Evolutionary conservation across 2,888 invertebrate genomes (phyloP).

Genomic region (Agonopterix subpropinquella): DNA sequence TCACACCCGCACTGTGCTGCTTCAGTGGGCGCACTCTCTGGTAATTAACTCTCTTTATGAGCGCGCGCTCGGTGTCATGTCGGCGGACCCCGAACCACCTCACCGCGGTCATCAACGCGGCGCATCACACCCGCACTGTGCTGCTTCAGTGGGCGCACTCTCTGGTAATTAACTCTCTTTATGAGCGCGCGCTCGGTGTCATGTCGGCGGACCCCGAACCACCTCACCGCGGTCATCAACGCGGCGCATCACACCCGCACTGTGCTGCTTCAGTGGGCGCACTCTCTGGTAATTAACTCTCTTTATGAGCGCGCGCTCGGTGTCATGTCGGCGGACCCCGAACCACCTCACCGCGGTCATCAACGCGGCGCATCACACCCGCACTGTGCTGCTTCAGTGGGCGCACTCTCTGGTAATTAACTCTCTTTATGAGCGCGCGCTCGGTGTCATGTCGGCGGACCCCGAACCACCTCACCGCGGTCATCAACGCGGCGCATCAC

Average conservation of each 20-base stretch:
- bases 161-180: slow-evolving; percentile 30
- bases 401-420: no score
- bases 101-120: neutral
- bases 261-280: slow-evolving; percentile 66
- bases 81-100: neutral
- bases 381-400: no score
- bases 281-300: slow-evolving; percentile 43
- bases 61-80: no score
- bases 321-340: neutral
- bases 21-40: slow-evolving; percentile 68
- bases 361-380: no score
- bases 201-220: slow-evolving; percentile 1
- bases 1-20: slow-evolving; percentile 48
- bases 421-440: slow-evolving; percentile 32
- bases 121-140: slow-evolving; percentile 42
- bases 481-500: slow-evolving; percentile 62
- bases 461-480: slow-evolving; percentile 78
- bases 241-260: slow-evolving; percentile 32
- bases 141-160: slow-evolving; percentile 67
- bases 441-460: slow-evolving; percentile 24
- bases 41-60: slow-evolving; percentile 20
- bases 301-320: no score
- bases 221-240: neutral
- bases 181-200: no score
- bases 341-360: neutral